Percentiles rank a stretch among this genome's conserved stretches.
These are phyloP conservation scores for Xyliphius kryptos DNA, from an alignment of 2,113 vertebrate species.

Conservation along the genomic window DNA sequence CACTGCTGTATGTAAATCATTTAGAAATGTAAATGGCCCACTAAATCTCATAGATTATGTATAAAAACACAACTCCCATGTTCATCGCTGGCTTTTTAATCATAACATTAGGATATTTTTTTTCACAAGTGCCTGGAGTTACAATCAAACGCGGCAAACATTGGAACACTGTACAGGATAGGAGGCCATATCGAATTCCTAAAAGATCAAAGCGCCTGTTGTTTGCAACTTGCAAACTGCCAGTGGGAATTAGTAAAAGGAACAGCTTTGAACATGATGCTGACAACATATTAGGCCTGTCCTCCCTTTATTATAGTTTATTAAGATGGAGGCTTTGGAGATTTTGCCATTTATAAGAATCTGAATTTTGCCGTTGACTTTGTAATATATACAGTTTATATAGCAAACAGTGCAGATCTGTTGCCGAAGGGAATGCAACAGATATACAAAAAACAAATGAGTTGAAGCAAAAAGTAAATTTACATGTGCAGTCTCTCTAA, in stretches of 20 bases:
- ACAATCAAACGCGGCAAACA: conserved; percentile 77
- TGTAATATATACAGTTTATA: too few species aligned
- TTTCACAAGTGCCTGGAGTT: conserved; percentile 79
- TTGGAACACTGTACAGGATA: conserved; percentile 75
- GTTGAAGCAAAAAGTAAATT: too few species aligned
- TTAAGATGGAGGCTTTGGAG: not conserved
- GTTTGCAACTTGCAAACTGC: conserved; percentile 27
- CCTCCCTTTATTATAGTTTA: not conserved
- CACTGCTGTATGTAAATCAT: conserved; percentile 78
- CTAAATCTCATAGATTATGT: conserved; percentile 68
- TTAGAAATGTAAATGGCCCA: conserved; percentile 64
- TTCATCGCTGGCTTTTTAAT: conserved; percentile 52
- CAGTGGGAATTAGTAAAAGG: conserved; percentile 13
- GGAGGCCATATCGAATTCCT: conserved; percentile 78
- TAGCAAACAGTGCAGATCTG: too few species aligned
- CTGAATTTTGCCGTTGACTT: too few species aligned
- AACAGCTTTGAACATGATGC: not conserved
- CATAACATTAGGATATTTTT: conserved; percentile 59
- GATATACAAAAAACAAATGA: too few species aligned
- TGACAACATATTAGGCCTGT: conserved; percentile 8
- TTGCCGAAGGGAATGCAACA: too few species aligned
- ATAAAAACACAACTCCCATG: conserved; percentile 58
- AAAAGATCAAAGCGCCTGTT: conserved; percentile 74
- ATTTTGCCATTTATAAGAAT: not conserved
- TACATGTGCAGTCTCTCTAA: too few species aligned